Conservation (phyloP, 2,797 vertebrate species). For the Miopithecus talapoin region DNA sequence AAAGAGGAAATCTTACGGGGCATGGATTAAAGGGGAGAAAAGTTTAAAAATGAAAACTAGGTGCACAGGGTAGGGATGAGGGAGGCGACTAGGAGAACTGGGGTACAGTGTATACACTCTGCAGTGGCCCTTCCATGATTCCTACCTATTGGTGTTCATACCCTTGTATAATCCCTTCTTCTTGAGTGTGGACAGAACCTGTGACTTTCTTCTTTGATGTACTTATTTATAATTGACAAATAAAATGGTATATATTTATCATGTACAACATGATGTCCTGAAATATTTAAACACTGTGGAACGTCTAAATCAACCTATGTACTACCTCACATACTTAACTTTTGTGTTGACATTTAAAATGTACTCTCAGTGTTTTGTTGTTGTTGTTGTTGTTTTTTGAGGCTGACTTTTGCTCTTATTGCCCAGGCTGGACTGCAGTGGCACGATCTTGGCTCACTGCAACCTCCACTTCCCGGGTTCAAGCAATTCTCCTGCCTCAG, state of each 20-base stretch:
- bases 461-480: too few relatives aligned
- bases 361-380: not conserved
- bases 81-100: not conserved
- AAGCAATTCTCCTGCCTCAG: too few relatives aligned
- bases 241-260: not conserved
- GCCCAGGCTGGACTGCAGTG: too few relatives aligned
- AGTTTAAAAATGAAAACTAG: not conserved
- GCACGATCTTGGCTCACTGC: too few relatives aligned
- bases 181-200: not conserved
- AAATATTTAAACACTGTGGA: not conserved
- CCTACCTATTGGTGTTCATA: not conserved
- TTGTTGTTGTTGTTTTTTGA: too few relatives aligned
- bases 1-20: not conserved
- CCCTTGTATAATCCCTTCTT: not conserved
- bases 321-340: not conserved
- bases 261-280: not conserved
- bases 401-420: too few relatives aligned
- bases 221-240: not conserved
- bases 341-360: not conserved
- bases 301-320: not conserved
- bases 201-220: not conserved
- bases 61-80: not conserved
- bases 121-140: not conserved
- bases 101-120: not conserved
- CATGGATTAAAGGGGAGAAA: not conserved